phyloP scores from a whole-genome alignment of 2,113 vertebrate species.

The Lamprologus sp. region DNA sequence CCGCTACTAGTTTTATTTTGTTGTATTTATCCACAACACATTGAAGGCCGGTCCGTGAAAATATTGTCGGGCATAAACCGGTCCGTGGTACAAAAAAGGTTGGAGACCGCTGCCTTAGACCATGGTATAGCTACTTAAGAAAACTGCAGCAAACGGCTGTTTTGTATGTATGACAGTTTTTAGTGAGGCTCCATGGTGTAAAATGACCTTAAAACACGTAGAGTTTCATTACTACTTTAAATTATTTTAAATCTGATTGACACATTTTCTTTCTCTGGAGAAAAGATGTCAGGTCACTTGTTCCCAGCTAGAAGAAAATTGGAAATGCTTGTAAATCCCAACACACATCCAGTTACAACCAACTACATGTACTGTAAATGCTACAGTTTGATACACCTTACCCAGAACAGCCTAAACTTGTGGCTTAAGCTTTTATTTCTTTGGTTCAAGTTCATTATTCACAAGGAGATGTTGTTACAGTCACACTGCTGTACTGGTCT shows the following conservation, averaged over 20 bases:
- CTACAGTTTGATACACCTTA: not conserved
- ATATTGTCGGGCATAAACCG: too few species aligned
- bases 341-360: not conserved
- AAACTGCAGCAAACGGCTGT: not conserved
- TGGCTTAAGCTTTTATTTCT: not conserved
- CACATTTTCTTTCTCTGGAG: not conserved
- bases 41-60: too few species aligned
- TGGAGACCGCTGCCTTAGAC: not conserved
- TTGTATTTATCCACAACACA: too few species aligned
- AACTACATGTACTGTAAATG: not conserved
- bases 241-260: accelerated
- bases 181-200: not conserved
- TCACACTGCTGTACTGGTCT: not conserved
- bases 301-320: not conserved
- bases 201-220: not conserved
- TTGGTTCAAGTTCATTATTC: not conserved
- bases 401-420: not conserved
- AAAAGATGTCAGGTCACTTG: not conserved
- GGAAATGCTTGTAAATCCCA: accelerated
- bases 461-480: not conserved
- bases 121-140: not conserved
- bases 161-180: not conserved
- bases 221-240: not conserved
- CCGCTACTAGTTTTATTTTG: too few species aligned
- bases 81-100: too few species aligned